Evolutionary conservation across 2,888 invertebrate species (phyloP).

Genomic region (Sympetrum striolatum): DNA sequence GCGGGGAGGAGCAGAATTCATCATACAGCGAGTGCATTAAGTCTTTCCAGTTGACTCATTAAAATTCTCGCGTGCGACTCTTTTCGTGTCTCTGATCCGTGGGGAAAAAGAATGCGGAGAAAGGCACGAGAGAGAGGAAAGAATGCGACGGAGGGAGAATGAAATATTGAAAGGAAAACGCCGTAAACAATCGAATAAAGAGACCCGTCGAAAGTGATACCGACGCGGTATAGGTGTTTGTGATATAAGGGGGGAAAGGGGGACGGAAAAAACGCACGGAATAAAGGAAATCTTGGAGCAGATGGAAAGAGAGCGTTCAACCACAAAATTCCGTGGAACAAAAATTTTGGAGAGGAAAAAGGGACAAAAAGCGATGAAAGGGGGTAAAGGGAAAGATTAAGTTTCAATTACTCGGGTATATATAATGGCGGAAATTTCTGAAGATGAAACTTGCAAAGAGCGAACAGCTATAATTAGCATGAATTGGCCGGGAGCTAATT

Average conservation of each 20-base stretch:
- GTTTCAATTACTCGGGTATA: background rate
- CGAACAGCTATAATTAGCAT: no score
- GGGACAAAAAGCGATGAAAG: background rate
- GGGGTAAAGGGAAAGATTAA: background rate
- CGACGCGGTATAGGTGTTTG: background rate
- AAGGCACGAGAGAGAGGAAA: background rate
- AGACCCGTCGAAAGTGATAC: background rate
- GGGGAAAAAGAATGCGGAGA: background rate
- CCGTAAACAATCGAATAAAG: background rate
- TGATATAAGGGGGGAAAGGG: background rate
- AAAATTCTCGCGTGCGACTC: constrained; percentile 22
- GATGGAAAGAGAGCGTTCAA: background rate
- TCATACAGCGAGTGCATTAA: constrained; percentile 27
- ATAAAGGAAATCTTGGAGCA: background rate
- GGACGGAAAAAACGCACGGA: background rate
- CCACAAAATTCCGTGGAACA: background rate
- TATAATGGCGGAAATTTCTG: no score
- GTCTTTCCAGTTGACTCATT: background rate
- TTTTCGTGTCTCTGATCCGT: background rate
- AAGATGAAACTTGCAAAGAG: no score
- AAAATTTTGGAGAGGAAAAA: background rate
- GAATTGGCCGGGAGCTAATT: no score
- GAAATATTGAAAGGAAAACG: background rate
- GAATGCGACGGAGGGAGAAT: background rate
- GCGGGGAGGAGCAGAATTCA: background rate